These are phyloP conservation scores for Meta bourneti DNA, from an alignment of 2,888 invertebrate genomes.

Conservation along the genomic window DNA sequence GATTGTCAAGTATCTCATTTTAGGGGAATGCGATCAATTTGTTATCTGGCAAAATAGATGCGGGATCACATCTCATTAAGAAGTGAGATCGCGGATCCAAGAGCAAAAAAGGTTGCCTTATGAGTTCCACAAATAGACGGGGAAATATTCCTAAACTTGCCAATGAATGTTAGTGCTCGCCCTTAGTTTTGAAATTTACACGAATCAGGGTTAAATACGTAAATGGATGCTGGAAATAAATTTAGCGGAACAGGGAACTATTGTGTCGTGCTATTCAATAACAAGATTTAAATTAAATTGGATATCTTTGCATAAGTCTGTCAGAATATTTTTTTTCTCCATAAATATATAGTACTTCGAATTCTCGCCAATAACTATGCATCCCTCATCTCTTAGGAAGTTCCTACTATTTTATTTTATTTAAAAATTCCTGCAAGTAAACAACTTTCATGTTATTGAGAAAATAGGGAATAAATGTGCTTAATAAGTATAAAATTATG, in stretches of 20 bases:
- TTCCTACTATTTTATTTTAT: not conserved
- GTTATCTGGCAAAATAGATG: not conserved
- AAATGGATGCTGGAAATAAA: not conserved
- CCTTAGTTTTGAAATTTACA: not conserved
- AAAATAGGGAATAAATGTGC: not conserved
- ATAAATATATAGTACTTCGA: not conserved
- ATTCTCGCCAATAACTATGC: too few relatives aligned
- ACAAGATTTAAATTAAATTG: not conserved
- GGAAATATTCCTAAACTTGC: not conserved
- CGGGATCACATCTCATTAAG: not conserved
- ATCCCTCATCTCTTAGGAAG: too few relatives aligned
- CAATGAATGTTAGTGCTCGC: not conserved
- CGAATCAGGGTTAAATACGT: not conserved
- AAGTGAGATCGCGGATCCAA: not conserved
- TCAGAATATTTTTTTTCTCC: not conserved
- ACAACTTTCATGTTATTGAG: not conserved
- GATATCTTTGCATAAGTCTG: not conserved
- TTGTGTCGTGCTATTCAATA: not conserved
- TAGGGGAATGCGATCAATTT: not conserved
- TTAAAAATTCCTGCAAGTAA: not conserved
- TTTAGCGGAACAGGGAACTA: not conserved
- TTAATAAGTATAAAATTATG: not conserved
- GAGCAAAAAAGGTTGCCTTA: not conserved
- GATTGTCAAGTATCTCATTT: slow-evolving; percentile 1
- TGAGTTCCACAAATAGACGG: not conserved